Conservation (phyloP, 2,113 vertebrate species). For the Pungitius pungitius region DNA sequence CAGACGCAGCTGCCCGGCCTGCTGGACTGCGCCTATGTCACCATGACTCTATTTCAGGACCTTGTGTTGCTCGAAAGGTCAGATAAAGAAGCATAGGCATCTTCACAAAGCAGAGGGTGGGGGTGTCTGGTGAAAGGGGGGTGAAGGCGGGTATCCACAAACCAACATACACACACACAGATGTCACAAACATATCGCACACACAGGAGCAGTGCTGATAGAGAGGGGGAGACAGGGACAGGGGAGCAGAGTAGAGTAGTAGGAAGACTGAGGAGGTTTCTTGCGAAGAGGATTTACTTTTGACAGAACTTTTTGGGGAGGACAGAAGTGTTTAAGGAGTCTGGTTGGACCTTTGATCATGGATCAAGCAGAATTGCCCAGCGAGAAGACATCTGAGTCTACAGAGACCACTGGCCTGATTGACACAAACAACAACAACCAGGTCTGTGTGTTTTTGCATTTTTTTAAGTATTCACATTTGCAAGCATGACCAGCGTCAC, state of each 20-base stretch:
- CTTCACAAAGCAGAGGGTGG: constrained; percentile 62
- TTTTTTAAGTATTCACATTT: background rate
- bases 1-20: constrained; percentile 79
- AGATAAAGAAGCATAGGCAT: constrained; percentile 75
- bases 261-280: constrained; percentile 4
- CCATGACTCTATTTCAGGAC: constrained; percentile 78
- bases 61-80: constrained; percentile 80
- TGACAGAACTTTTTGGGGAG: constrained; percentile 14
- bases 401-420: constrained; percentile 22
- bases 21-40: constrained; percentile 65
- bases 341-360: constrained; percentile 44
- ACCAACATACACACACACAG: constrained; percentile 38
- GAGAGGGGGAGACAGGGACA: constrained; percentile 34
- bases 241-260: constrained; percentile 9
- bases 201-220: constrained; percentile 25
- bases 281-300: constrained; percentile 14
- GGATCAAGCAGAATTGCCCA: constrained; percentile 59
- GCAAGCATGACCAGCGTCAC: background rate
- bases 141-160: constrained; percentile 51
- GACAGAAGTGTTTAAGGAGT: background rate
- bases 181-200: constrained; percentile 38
- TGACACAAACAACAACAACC: constrained; percentile 61
- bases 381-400: constrained; percentile 30
- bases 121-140: constrained; percentile 54
- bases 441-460: constrained; percentile 55